Percentiles rank a stretch among this genome's conserved stretches.
Evolutionary conservation across 1,140 invertebrate genomes (phyloP).

Genomic region (Elymnias hypermnestra): DNA sequence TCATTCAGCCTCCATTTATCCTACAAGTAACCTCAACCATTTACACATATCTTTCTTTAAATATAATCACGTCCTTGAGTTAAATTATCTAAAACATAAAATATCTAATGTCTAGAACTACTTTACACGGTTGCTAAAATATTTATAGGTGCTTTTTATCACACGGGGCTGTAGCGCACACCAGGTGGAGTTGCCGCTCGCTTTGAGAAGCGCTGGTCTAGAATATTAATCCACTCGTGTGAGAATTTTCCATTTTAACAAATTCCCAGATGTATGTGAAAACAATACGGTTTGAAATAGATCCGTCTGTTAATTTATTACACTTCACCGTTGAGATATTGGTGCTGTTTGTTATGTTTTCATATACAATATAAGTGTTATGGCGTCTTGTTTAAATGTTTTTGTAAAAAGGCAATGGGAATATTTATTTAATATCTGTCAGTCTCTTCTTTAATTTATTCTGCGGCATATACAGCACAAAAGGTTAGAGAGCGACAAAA

Average conservation of each 20-base stretch:
- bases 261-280: not conserved
- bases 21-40: no score
- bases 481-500: no score
- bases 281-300: conserved; percentile 3
- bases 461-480: no score
- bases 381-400: no score
- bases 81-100: not conserved
- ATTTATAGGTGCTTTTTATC: not conserved
- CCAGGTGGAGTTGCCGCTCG: not conserved
- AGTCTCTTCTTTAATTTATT: no score
- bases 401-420: no score
- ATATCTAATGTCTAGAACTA: not conserved
- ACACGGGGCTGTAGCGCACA: not conserved
- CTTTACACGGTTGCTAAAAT: not conserved
- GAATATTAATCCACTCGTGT: conserved; percentile 4
- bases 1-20: no score
- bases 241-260: conserved; percentile 1
- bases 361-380: no score
- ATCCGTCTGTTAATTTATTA: not conserved
- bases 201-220: not conserved
- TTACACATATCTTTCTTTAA: no score
- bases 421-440: no score
- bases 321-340: not conserved
- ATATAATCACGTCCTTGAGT: no score
- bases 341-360: not conserved